phyloP scores from a whole-genome alignment of 2,113 vertebrate genomes.

The Diglossa brunneiventris region DNA sequence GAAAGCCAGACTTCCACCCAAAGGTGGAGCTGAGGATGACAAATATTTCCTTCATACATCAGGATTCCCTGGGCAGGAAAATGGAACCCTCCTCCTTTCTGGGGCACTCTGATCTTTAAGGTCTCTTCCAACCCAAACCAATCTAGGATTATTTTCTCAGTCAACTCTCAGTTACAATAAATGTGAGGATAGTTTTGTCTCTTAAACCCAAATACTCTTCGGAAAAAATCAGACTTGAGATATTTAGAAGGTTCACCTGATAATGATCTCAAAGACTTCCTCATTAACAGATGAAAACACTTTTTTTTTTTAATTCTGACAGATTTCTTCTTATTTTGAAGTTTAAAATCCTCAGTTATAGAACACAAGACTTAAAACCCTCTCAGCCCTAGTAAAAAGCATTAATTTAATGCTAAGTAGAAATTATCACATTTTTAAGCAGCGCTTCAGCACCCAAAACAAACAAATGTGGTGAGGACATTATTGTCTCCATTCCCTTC shows the following conservation, averaged over 20 bases:
- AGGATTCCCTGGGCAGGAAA: neutral
- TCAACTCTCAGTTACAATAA: neutral
- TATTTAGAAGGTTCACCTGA: neutral
- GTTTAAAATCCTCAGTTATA: neutral
- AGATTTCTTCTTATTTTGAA: neutral
- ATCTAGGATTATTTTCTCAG: neutral
- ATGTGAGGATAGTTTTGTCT: neutral
- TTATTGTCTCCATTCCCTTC: neutral
- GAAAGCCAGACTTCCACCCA: neutral
- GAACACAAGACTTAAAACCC: neutral
- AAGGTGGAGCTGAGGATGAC: neutral
- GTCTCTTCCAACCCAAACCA: neutral
- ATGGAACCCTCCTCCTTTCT: neutral
- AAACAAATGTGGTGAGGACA: neutral
- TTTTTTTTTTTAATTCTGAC: neutral
- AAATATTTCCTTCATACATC: neutral
- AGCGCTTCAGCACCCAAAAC: neutral
- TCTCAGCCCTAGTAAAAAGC: neutral
- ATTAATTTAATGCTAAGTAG: neutral
- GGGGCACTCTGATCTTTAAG: neutral
- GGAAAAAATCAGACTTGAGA: neutral
- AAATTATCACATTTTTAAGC: neutral
- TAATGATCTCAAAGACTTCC: neutral
- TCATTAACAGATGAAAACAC: neutral
- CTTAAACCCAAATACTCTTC: neutral